A percentile compares a stretch with the other conserved stretches of the same genome.
These are phyloP conservation scores for Diaphora mendica DNA, from an alignment of 2,888 invertebrate species.

Conservation along the genomic window DNA sequence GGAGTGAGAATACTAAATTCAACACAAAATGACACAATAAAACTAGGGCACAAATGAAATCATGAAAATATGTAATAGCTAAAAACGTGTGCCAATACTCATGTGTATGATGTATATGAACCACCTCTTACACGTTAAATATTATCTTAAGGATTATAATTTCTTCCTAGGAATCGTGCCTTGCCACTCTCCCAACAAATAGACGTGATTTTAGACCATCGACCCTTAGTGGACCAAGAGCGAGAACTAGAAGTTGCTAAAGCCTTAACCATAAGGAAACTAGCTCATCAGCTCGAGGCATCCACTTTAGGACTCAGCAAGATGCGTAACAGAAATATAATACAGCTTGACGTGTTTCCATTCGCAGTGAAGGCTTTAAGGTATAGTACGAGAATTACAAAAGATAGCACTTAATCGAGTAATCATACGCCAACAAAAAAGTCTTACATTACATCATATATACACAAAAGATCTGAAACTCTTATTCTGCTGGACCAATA, in stretches of 20 bases:
- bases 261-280: conserved; percentile 87
- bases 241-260: conserved; percentile 87
- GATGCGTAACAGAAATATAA: conserved; percentile 88
- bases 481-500: no score
- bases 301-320: conserved; percentile 88
- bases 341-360: conserved; percentile 88
- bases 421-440: no score
- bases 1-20: not conserved
- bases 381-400: not conserved
- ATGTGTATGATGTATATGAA: not conserved
- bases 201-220: conserved; percentile 89
- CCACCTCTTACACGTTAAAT: not conserved
- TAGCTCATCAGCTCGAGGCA: conserved; percentile 90
- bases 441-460: no score
- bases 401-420: no score
- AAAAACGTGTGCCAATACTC: not conserved
- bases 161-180: conserved; percentile 79
- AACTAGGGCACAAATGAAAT: not conserved
- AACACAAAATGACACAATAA: not conserved
- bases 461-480: no score
- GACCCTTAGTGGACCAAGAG: conserved; percentile 88
- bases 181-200: conserved; percentile 88
- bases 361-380: conserved; percentile 87
- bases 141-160: not conserved
- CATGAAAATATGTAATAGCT: not conserved